Conservation (phyloP, 1,140 invertebrate species). For the Temnothorax curvispinosus region DNA sequence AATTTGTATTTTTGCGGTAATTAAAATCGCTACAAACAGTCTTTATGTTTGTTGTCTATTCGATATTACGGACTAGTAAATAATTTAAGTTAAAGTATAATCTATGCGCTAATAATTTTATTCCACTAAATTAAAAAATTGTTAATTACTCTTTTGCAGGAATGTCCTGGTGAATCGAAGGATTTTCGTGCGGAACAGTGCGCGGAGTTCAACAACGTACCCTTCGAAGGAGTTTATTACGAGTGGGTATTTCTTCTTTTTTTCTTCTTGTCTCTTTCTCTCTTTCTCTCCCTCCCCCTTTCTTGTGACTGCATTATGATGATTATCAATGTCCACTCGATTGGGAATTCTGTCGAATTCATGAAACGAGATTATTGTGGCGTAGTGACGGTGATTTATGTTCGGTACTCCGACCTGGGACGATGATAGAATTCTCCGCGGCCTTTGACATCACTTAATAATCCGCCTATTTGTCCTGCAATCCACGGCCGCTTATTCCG, state of each 20-base stretch:
- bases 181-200: conserved; percentile 96
- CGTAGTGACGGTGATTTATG: conserved; percentile 49
- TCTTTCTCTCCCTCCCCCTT: background rate
- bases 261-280: background rate
- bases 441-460: conserved; percentile 30
- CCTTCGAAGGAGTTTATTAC: conserved; percentile 92
- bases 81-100: background rate
- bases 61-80: background rate
- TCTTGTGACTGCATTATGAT: conserved; percentile 14
- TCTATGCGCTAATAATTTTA: background rate
- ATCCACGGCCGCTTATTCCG: conserved; percentile 34
- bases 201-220: conserved; percentile 90
- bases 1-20: background rate
- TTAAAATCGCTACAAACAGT: background rate
- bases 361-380: conserved; percentile 23
- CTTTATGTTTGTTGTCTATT: background rate
- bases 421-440: background rate
- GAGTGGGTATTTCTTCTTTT: conserved; percentile 87
- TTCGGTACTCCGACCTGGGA: background rate
- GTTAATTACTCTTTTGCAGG: conserved; percentile 83
- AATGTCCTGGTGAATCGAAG: conserved; percentile 90
- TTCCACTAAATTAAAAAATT: background rate
- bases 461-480: conserved; percentile 19
- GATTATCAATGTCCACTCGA: background rate
- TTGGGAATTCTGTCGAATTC: background rate